Conservation (phyloP, 2,113 vertebrate genomes). For the Microtus pennsylvanicus region DNA sequence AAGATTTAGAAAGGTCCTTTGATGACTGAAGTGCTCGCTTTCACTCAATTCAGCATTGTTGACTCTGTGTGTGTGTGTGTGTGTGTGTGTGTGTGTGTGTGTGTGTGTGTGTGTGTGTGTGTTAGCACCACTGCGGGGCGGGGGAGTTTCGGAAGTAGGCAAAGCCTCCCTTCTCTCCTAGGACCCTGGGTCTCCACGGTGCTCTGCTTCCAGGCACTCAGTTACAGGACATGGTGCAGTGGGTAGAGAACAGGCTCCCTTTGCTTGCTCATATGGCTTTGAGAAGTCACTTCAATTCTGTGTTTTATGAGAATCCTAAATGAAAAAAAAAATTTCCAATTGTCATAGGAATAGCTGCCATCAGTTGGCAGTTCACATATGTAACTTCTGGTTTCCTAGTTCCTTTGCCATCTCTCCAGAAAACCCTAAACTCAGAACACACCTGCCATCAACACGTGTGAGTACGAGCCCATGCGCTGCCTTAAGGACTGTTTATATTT, state of each 20-base stretch:
- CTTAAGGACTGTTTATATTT: neutral
- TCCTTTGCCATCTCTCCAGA: conserved; percentile 11
- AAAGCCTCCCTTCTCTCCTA: neutral
- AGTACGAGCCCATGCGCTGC: neutral
- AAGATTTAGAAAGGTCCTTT: conserved; percentile 47
- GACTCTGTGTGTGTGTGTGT: neutral
- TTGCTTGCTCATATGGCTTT: neutral
- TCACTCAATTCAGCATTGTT: conserved; percentile 30
- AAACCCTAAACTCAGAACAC: conserved; percentile 25
- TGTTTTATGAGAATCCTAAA: neutral
- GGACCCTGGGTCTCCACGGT: neutral
- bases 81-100: neutral
- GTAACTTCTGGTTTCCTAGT: neutral
- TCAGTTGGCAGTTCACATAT: neutral
- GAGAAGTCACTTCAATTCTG: neutral
- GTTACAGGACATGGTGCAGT: neutral
- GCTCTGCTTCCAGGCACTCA: neutral
- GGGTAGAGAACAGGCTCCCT: neutral
- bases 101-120: neutral
- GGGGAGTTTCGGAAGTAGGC: neutral
- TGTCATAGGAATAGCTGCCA: neutral
- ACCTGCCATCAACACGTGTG: neutral
- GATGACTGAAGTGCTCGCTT: conserved; percentile 29
- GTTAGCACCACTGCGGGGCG: neutral
- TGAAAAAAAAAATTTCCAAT: neutral